Percentiles rank a stretch among this genome's conserved stretches.
These are phyloP conservation scores for Diploptera punctata DNA, from an alignment of 2,888 invertebrate species.

Conservation along the genomic window DNA sequence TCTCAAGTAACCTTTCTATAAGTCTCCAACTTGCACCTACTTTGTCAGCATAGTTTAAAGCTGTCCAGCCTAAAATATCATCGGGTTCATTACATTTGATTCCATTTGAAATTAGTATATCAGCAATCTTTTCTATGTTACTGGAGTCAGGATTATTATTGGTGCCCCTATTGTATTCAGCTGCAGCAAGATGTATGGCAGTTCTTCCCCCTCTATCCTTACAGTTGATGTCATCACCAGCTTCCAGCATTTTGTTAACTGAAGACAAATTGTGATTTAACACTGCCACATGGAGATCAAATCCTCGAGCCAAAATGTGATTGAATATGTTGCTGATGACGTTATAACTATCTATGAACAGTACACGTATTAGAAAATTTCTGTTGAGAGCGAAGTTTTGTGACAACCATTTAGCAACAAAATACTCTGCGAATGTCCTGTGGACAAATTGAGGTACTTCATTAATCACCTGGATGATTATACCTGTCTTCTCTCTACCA, in stretches of 20 bases:
- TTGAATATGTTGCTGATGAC: slow-evolving; percentile 30
- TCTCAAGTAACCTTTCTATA: slow-evolving; percentile 1
- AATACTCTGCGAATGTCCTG: slow-evolving; percentile 36
- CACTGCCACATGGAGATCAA: slow-evolving; percentile 21
- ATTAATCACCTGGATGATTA: slow-evolving; percentile 18
- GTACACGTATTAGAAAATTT: slow-evolving; percentile 13
- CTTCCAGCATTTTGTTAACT: not conserved
- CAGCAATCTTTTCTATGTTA: slow-evolving; percentile 7
- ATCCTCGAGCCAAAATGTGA: slow-evolving; percentile 20
- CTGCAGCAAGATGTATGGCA: slow-evolving; percentile 17
- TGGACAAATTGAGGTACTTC: slow-evolving; percentile 35
- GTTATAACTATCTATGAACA: slow-evolving; percentile 20
- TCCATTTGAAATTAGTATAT: not conserved
- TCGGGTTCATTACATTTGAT: slow-evolving; percentile 12
- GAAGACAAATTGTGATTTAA: not conserved
- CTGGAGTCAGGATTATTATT: not conserved
- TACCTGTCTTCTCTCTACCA: slow-evolving; percentile 32
- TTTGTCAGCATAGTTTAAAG: slow-evolving; percentile 31
- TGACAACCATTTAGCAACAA: slow-evolving; percentile 33
- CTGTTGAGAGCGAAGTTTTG: slow-evolving; percentile 16
- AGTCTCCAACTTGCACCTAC: slow-evolving; percentile 22
- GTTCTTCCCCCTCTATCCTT: slow-evolving; percentile 10
- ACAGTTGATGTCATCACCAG: not conserved
- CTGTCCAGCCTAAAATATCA: slow-evolving; percentile 25
- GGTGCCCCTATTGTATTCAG: slow-evolving; percentile 1